Conservation (phyloP, 2,888 invertebrate genomes). For the Lasioglossum marginatum region DNA sequence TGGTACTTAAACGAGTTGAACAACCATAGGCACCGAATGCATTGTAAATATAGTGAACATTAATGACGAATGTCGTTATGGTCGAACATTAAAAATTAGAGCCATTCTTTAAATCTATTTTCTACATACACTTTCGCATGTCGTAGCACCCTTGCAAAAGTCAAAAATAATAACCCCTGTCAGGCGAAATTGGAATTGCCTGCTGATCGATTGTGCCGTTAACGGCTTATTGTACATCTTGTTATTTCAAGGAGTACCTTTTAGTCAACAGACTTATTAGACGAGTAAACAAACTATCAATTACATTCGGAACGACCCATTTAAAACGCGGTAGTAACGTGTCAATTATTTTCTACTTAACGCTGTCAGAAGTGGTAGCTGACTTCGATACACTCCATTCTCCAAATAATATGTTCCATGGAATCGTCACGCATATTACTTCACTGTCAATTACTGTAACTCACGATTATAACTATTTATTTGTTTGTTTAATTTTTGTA, state of each 20-base stretch:
- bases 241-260: not conserved
- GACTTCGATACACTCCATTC: not conserved
- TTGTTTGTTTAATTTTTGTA: not conserved
- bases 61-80: not conserved
- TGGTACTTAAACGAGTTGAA: not conserved
- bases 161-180: not conserved
- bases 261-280: not conserved
- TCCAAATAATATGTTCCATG: not conserved
- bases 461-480: not conserved
- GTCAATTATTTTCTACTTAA: not conserved
- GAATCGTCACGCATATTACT: not conserved
- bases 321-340: not conserved
- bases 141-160: not conserved
- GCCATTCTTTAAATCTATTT: not conserved
- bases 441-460: not conserved
- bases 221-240: not conserved
- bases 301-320: not conserved
- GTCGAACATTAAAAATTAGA: not conserved
- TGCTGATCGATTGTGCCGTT: not conserved
- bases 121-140: too few species aligned
- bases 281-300: not conserved
- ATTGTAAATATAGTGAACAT: not conserved
- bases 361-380: not conserved
- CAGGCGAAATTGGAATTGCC: not conserved
- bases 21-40: not conserved